Evolutionary conservation across 2,888 invertebrate genomes (phyloP).

Genomic region (Spodoptera exigua): DNA sequence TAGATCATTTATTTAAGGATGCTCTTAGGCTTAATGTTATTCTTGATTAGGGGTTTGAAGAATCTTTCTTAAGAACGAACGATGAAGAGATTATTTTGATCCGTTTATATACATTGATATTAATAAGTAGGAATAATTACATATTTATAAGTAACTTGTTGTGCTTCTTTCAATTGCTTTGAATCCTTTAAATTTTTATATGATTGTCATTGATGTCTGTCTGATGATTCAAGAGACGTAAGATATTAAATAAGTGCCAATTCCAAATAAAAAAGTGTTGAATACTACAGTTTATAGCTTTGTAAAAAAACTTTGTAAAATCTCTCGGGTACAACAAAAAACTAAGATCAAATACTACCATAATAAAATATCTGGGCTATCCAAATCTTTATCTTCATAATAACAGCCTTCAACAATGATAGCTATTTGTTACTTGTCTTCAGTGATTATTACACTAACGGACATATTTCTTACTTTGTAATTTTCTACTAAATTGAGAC

Average conservation of each 20-base stretch:
- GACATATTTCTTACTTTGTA: slow-evolving; percentile 57
- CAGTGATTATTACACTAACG: slow-evolving; percentile 61
- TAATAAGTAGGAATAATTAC: too few relatives aligned
- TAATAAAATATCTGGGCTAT: slow-evolving; percentile 33
- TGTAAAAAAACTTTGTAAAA: too few relatives aligned
- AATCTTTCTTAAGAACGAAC: slow-evolving; percentile 11
- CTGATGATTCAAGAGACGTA: too few relatives aligned
- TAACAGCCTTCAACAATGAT: slow-evolving; percentile 52
- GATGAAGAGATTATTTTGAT: slow-evolving; percentile 10
- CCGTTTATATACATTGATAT: too few relatives aligned
- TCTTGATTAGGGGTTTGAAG: slow-evolving; percentile 22
- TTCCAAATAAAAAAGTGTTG: too few relatives aligned
- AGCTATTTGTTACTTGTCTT: slow-evolving; percentile 62
- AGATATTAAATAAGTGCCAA: too few relatives aligned
- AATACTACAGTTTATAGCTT: too few relatives aligned
- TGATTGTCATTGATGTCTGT: too few relatives aligned
- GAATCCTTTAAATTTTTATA: not conserved
- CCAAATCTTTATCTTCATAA: slow-evolving; percentile 40
- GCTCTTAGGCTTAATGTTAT: slow-evolving; percentile 21
- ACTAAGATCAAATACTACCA: too few relatives aligned
- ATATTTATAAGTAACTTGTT: too few relatives aligned
- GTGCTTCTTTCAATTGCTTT: not conserved
- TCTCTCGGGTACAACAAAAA: too few relatives aligned
- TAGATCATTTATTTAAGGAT: slow-evolving; percentile 31
- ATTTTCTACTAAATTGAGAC: slow-evolving; percentile 61